Evolutionary conservation across 2,797 vertebrate genomes (phyloP), one percentile per base, ranked within the genome.

Genomic region (Oreortyx pictus): DNA sequence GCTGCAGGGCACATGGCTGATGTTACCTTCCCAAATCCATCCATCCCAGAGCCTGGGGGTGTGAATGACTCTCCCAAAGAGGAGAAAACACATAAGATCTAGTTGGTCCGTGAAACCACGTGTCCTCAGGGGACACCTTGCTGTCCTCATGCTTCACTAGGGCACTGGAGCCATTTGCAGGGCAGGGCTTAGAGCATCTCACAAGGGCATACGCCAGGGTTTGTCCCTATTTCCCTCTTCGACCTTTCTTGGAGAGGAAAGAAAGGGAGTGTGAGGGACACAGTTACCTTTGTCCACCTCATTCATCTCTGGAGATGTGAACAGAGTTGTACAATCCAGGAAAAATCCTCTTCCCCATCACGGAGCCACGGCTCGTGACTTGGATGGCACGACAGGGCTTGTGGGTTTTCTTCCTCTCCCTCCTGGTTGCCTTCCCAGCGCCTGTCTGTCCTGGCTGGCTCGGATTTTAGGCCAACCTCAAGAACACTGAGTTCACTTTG

Each of bases 401-500:
- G 92, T 11, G 92, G 85, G 1, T 88, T 80, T 37, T 15, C 68
- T 75, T 76, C 7, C 71, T 24, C 14, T 54, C 60, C 93, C 47
- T 8, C 18, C 29, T 6, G 3, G 57, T 75, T 19, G 33, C 80
- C 81, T 60, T 64, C 52, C 52, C 37, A 72, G 74, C 52, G 46
- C 57, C 73, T 39, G 41, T 12, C 73, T 86, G 79, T 74, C 89
- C 91, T 59, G 35, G 74, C 33, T 9, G 74, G 43, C 81, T 64
- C 29, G 29, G 68, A 49, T 89, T 88, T 60, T 23, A 86, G 91
- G 93, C 65, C 79, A 86, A 33, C 17, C 60, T 85, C 75, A 49
- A 47, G 61, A 94, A 93, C 86, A 87, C 85, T 43, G 92, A 91
- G 92, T 91, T 94, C 91, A 5, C 96, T 95, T 81, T 93, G 85